Conservation (phyloP, 2,888 invertebrate genomes). For the Cosmia trapezina region DNA sequence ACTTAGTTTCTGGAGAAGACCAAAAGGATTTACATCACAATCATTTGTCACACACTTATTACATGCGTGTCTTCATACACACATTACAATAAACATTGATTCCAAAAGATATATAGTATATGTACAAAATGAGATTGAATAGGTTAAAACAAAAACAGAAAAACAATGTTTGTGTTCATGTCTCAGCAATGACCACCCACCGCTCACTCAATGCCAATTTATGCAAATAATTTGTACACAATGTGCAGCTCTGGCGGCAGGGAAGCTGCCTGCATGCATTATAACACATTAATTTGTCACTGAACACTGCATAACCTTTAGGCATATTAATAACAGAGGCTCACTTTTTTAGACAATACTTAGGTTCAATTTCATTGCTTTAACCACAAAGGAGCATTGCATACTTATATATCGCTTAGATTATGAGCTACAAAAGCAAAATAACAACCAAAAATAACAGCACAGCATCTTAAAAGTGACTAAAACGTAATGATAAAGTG, state of each 20-base stretch:
- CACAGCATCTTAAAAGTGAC: slow-evolving; percentile 32
- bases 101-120: slow-evolving; percentile 1
- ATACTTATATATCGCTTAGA: slow-evolving; percentile 3
- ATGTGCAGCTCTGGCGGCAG: slow-evolving; percentile 60
- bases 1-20: neutral
- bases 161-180: slow-evolving; percentile 60
- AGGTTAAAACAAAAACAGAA: slow-evolving; percentile 51
- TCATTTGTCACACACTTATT: neutral
- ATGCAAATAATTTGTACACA: slow-evolving; percentile 75
- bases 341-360: slow-evolving; percentile 14
- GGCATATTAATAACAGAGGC: slow-evolving; percentile 37
- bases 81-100: slow-evolving; percentile 15
- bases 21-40: neutral
- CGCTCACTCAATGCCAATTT: slow-evolving; percentile 71
- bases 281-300: slow-evolving; percentile 56
- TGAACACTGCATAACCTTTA: slow-evolving; percentile 61
- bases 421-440: slow-evolving; percentile 11
- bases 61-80: neutral
- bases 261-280: slow-evolving; percentile 65
- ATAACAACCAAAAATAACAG: slow-evolving; percentile 32
- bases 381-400: slow-evolving; percentile 9
- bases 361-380: slow-evolving; percentile 9
- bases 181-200: slow-evolving; percentile 64
- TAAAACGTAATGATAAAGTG: slow-evolving; percentile 49
- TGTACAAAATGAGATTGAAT: slow-evolving; percentile 6